Percentiles rank a stretch among this genome's conserved stretches.
phyloP scores from a whole-genome alignment of 2,113 vertebrate species.

The Peucedramus taeniatus region DNA sequence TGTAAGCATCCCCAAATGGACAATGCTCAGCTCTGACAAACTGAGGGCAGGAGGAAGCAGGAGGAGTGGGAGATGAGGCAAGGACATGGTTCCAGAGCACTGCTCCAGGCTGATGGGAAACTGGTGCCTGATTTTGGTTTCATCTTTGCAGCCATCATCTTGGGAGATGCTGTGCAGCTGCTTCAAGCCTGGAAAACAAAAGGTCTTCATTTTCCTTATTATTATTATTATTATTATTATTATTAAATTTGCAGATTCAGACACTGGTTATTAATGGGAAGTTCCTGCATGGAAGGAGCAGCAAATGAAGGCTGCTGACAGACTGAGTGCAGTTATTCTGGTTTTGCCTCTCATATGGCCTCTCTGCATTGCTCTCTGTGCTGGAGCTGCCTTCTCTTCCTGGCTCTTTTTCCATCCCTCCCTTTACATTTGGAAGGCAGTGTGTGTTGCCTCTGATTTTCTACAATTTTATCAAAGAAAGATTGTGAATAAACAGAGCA shows the following conservation, averaged over 20 bases:
- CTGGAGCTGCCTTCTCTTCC: background rate
- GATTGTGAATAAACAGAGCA: constrained; percentile 18
- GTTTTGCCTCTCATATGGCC: background rate
- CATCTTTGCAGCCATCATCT: background rate
- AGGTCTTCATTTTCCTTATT: background rate
- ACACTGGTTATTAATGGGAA: background rate
- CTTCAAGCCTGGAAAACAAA: background rate
- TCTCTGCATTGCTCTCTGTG: background rate
- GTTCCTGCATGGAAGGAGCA: background rate
- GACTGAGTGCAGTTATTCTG: background rate
- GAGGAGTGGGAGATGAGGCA: background rate
- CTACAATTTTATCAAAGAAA: constrained; percentile 22
- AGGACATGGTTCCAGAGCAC: background rate
- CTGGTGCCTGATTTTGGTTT: background rate
- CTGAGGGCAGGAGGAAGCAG: background rate
- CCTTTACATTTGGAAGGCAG: constrained; percentile 14
- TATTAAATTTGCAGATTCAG: background rate
- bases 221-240: background rate
- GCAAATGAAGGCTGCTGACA: background rate
- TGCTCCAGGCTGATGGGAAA: background rate
- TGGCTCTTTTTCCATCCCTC: background rate
- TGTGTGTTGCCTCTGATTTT: background rate
- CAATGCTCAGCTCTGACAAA: background rate
- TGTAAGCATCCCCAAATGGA: background rate
- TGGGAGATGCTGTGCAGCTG: background rate